A percentile compares a stretch with the other conserved stretches of the same genome.
Conservation (phyloP, 2,888 invertebrate genomes). For the Harpalus rufipes region DNA sequence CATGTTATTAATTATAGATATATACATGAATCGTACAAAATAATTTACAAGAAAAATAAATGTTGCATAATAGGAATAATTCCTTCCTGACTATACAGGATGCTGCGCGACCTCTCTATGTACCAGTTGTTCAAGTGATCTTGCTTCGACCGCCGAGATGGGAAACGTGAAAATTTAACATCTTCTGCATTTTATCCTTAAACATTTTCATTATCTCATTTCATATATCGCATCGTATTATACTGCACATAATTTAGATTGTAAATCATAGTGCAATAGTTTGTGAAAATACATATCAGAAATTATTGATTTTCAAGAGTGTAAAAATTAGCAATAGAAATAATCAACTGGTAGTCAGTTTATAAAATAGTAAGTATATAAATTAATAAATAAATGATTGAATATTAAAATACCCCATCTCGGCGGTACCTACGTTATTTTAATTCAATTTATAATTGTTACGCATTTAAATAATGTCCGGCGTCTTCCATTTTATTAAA, state of each 20-base stretch:
- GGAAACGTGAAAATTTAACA: slow-evolving; percentile 73
- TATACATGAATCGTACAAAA: no score
- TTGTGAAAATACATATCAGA: slow-evolving; percentile 60
- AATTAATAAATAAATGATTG: slow-evolving; percentile 47
- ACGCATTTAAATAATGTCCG: slow-evolving; percentile 48
- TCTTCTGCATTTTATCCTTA: slow-evolving; percentile 69
- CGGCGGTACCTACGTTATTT: slow-evolving; percentile 56
- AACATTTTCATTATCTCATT: slow-evolving; percentile 43
- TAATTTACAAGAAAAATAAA: no score
- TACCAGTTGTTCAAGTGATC: slow-evolving; percentile 73
- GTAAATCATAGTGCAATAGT: slow-evolving; percentile 56
- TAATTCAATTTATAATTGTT: slow-evolving; percentile 38
- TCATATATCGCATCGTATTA: slow-evolving; percentile 37
- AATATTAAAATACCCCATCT: slow-evolving; percentile 54
- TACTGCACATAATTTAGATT: slow-evolving; percentile 5
- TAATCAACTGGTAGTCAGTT: slow-evolving; percentile 62
- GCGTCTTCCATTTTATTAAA: slow-evolving; percentile 64
- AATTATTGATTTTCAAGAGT: slow-evolving; percentile 64
- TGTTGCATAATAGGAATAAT: slow-evolving; percentile 2
- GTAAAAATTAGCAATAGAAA: slow-evolving; percentile 52
- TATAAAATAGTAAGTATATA: slow-evolving; percentile 34
- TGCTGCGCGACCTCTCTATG: slow-evolving; percentile 71
- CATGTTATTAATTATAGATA: neutral
- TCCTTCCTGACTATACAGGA: slow-evolving; percentile 71
- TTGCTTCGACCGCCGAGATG: slow-evolving; percentile 74